Evolutionary conservation across 2,797 vertebrate genomes (phyloP), one percentile per base, ranked within the genome.

Genomic region (Eurystomus glaucurus): DNA sequence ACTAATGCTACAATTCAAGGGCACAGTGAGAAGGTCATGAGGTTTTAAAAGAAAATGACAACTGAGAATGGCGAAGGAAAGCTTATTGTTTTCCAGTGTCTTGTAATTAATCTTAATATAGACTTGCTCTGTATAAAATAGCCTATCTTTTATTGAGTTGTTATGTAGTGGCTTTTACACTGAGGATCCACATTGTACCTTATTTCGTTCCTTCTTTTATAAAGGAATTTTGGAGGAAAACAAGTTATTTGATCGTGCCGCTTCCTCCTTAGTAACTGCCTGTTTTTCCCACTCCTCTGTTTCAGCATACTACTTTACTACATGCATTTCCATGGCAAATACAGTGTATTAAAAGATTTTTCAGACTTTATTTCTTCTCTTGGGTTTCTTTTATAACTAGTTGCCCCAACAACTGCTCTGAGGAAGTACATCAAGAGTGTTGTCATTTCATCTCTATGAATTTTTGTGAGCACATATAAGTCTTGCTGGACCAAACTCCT

Each of bases 61-160:
- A 45, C 80, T 85, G 81, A 76, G 33, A 11, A 26, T 0, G 2
- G 48, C 45, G 62, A 90, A 76, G 54, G n/a, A 37, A 39, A 25
- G 28, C 52, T 76, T 39, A 66, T 81, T 94, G 70, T 43, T 76
- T 88, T 58, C 37, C 74, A 88, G 82, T 92, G 89, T 85, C 85
- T 95, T 93, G 78, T 89, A 90, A 93, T 97, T 94, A 95, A 92
- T 93, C 75, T 85, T 50, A 16, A 23, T 60, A 37, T 37, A 68
- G 23, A 20, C 55, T 81, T 89, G 26, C 10, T 76, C 35, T 45
- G 9, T 74, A 64, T 35, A 80, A 66, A 18, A 28, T 21, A 78
- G 41, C 35, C 41, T 65, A 65, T 94, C 23, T 87, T 79, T 71
- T 46, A 52, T 35, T 93, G 66, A 83, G 61, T 41, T 88, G 43